Percentiles rank a stretch among this genome's conserved stretches.
Conservation (phyloP, 2,888 invertebrate species). For the Drosophila colorata region DNA sequence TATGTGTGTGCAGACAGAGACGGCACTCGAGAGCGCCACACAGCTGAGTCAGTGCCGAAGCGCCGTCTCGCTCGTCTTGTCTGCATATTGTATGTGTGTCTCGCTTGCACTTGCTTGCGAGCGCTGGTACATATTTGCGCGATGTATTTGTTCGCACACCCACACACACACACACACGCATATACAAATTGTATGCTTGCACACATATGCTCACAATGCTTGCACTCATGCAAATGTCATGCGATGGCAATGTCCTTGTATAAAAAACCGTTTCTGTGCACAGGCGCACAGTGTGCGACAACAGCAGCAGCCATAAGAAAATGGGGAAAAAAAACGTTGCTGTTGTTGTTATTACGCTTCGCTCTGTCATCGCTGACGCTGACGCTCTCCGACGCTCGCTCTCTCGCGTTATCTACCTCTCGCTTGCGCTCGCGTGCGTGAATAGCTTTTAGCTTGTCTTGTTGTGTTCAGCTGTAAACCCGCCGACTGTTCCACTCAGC, state of each 20-base stretch:
- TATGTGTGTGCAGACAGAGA: constrained; percentile 8
- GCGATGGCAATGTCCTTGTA: constrained; percentile 85
- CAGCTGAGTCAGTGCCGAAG: constrained; percentile 2
- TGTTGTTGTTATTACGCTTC: constrained; percentile 5
- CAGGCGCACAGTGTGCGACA: constrained; percentile 75
- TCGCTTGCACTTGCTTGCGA: neutral
- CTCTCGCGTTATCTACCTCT: constrained; percentile 5
- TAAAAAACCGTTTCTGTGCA: constrained; percentile 84
- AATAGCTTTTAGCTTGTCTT: constrained; percentile 31
- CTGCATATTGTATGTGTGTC: neutral
- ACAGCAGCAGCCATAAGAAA: constrained; percentile 30
- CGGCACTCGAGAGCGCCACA: constrained; percentile 3
- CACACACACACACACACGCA: neutral
- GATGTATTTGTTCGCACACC: constrained; percentile 1
- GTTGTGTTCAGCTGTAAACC: constrained; percentile 32
- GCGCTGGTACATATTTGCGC: too few species aligned
- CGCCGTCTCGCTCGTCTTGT: constrained; percentile 10
- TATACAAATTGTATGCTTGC: too few species aligned
- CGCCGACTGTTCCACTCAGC: constrained; percentile 30
- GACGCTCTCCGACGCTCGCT: neutral
- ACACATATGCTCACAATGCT: neutral
- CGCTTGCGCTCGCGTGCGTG: neutral
- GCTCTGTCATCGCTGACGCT: neutral
- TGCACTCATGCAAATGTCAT: constrained; percentile 39
- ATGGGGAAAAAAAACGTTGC: neutral